Evolutionary conservation across 1,140 invertebrate species (phyloP), one percentile per base, ranked within the genome.

Genomic region (Odontomachus brunneus): DNA sequence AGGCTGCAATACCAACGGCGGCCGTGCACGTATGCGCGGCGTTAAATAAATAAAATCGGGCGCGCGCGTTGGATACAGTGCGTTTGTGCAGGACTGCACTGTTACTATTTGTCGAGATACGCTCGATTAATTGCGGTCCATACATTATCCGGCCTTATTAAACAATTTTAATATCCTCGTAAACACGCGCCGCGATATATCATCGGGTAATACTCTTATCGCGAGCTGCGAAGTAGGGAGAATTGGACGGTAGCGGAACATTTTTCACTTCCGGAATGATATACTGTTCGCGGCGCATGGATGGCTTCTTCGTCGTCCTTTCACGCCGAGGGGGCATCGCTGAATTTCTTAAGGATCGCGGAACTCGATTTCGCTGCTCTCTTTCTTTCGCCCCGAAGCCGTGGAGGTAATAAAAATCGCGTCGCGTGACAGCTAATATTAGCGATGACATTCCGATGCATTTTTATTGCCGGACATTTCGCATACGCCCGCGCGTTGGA

Each of bases 101-200:
- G 5, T 44, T 63, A 53, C 74, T 80, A 69, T 81, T 84, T 74
- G 51, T 75, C 74, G 26, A 76, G 38, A 44, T 44, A 44, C 11
- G 14, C 57, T 49, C 74, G 62, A 84, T 87, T 87, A 81, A 84
- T 82, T 48, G 59, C 17, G 26, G 33, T 7, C 24, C 29, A 57
- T 51, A 60, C 60, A 29, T 55, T 65, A 65, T 73, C 73, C 57
- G 26, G 67, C 84, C 85, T 82, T 88, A 88, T 87, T 85, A 88
- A 88, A 87, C 71, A 85, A 88, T 88, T 88, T 87, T 88, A 88
- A 88, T 88, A 88, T 88, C 76, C 48, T 49, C 81, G 85, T 87
- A 88, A 88, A 88, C 85, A 88, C 71, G 87, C 63, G 83, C 83
- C 55, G 24, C 83, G 82, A 88, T 88, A 88, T 88, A 88, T 88